A percentile compares a stretch with the other conserved stretches of the same genome.
Conservation (phyloP, 2,797 vertebrate genomes). For the Poecilia wingei region DNA sequence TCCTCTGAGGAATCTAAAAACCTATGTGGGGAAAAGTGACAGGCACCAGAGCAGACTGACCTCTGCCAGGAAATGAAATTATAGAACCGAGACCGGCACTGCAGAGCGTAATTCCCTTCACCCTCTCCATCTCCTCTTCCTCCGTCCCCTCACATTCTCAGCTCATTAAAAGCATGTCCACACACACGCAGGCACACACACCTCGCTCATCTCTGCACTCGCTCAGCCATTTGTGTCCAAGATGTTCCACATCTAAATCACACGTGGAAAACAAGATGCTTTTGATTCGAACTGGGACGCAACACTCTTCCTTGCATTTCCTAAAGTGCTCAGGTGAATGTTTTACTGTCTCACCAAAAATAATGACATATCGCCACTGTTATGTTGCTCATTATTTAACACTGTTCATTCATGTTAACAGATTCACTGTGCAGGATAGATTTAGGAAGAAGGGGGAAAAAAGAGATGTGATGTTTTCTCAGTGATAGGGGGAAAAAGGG, state of each 20-base stretch:
- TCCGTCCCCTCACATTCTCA: slow-evolving; percentile 37
- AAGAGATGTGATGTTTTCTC: slow-evolving; percentile 36
- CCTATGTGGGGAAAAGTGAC: slow-evolving; percentile 24
- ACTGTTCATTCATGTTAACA: slow-evolving; percentile 39
- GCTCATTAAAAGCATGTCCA: slow-evolving; percentile 73
- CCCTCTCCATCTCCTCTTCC: background rate
- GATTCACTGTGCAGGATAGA: slow-evolving; percentile 18
- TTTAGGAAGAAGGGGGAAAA: slow-evolving; percentile 11
- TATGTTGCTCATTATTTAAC: slow-evolving; percentile 33
- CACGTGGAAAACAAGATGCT: slow-evolving; percentile 13
- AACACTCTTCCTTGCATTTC: slow-evolving; percentile 23
- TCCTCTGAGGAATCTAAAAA: slow-evolving; percentile 8
- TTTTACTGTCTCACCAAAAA: slow-evolving; percentile 55
- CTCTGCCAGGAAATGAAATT: slow-evolving; percentile 40
- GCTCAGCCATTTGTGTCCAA: slow-evolving; percentile 60
- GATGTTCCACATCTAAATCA: slow-evolving; percentile 55
- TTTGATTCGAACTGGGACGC: slow-evolving; percentile 2
- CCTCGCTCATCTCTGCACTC: slow-evolving; percentile 47
- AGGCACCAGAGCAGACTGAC: slow-evolving; percentile 41
- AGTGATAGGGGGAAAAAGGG: slow-evolving; percentile 16
- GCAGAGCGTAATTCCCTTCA: slow-evolving; percentile 18
- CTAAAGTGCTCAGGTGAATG: slow-evolving; percentile 16
- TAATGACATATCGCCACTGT: slow-evolving; percentile 40
- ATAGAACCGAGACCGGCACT: slow-evolving; percentile 29
- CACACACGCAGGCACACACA: slow-evolving; percentile 48